These are phyloP conservation scores for Acropternis orthonyx DNA, from an alignment of 2,797 vertebrate genomes.

Conservation along the genomic window DNA sequence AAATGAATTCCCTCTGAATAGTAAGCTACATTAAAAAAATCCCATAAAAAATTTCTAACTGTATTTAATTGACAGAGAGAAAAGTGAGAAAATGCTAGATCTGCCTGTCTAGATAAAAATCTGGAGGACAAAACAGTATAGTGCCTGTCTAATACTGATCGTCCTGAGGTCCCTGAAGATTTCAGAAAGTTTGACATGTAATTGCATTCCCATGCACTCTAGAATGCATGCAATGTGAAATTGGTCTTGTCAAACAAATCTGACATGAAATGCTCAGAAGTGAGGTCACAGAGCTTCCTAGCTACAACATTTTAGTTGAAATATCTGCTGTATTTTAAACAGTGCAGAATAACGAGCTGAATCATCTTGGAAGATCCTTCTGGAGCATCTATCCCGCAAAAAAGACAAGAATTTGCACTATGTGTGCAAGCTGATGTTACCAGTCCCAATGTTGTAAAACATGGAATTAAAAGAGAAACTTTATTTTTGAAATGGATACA, in stretches of 20 bases:
- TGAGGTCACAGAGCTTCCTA: not conserved
- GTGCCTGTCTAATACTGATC: not conserved
- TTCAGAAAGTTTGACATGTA: not conserved
- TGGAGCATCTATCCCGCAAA: not conserved
- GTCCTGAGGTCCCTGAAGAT: not conserved
- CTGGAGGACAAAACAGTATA: not conserved
- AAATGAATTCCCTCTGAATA: slow-evolving; percentile 26
- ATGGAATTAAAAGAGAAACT: not conserved
- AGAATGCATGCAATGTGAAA: not conserved
- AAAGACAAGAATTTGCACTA: not conserved
- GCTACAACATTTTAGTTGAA: not conserved
- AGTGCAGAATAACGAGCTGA: not conserved
- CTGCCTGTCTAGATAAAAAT: not conserved
- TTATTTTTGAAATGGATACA: not conserved
- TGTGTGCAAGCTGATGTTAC: not conserved
- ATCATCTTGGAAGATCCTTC: not conserved
- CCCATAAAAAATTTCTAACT: not conserved
- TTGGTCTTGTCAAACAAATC: not conserved
- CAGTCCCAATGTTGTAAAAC: not conserved
- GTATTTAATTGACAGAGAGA: not conserved
- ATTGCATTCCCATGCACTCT: not conserved
- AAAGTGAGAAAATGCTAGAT: not conserved
- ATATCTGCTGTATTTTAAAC: not conserved
- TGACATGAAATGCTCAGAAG: not conserved
- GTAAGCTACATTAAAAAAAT: not conserved